A percentile compares a stretch with the other conserved stretches of the same genome.
phyloP scores from a whole-genome alignment of 2,797 vertebrate species.

The Petrocephalus sullivani region DNA sequence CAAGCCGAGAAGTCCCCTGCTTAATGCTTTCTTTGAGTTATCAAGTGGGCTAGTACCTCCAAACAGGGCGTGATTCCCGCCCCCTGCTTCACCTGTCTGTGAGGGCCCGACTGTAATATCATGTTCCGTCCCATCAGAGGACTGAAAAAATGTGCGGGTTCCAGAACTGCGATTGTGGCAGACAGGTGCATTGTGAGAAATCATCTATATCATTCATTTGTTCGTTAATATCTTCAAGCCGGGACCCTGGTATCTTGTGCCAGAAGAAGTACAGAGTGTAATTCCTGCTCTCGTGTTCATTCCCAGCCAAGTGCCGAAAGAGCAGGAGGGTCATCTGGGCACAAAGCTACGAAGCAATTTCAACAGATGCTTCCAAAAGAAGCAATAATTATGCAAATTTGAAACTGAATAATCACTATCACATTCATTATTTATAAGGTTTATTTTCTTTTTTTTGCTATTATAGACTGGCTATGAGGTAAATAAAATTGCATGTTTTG shows the following conservation, averaged over 20 bases:
- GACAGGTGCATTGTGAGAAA: neutral
- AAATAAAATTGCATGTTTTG: slow-evolving; percentile 59
- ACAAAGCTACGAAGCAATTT: slow-evolving; percentile 51
- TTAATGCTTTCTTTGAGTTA: slow-evolving; percentile 69
- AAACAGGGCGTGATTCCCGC: slow-evolving; percentile 28
- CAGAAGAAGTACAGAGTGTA: neutral
- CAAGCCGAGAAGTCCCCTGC: slow-evolving; percentile 84
- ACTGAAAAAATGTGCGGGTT: neutral
- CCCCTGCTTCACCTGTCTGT: slow-evolving; percentile 12
- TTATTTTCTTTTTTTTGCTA: slow-evolving; percentile 59
- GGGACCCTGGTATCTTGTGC: neutral
- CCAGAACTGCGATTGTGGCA: neutral
- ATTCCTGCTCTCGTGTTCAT: slow-evolving; percentile 46
- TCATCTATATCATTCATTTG: neutral
- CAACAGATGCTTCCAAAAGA: slow-evolving; percentile 61
- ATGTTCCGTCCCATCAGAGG: neutral
- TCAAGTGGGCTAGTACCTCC: slow-evolving; percentile 39
- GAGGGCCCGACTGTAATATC: neutral
- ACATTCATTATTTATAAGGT: slow-evolving; percentile 76
- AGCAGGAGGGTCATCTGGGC: slow-evolving; percentile 45
- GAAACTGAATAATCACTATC: slow-evolving; percentile 64
- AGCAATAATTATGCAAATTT: slow-evolving; percentile 75
- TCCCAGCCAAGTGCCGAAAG: slow-evolving; percentile 48
- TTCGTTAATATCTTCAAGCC: neutral
- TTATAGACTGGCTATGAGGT: slow-evolving; percentile 65